These are phyloP conservation scores for Folsomia manolachei DNA, from an alignment of 2,888 invertebrate genomes.

Conservation along the genomic window DNA sequence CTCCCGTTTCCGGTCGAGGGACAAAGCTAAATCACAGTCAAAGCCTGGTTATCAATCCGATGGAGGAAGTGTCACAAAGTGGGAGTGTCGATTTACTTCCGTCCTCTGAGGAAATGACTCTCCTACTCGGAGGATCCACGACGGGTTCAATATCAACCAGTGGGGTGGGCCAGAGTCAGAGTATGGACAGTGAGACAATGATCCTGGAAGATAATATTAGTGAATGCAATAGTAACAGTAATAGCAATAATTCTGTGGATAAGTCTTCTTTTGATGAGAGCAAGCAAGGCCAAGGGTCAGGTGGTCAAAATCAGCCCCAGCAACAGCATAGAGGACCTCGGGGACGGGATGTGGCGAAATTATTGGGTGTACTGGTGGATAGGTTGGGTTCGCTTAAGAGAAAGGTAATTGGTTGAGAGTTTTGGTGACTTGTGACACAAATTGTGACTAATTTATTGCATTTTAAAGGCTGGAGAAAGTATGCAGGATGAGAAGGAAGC, in stretches of 20 bases:
- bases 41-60: background rate
- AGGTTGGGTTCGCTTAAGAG: constrained; percentile 84
- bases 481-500: constrained; percentile 87
- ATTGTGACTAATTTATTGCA: background rate
- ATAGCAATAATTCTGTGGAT: constrained; percentile 20
- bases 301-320: background rate
- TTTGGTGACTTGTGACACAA: too few relatives aligned
- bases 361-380: constrained; percentile 85
- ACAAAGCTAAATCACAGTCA: constrained; percentile 14
- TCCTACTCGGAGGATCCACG: too few relatives aligned
- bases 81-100: background rate
- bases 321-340: constrained; percentile 48
- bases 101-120: background rate
- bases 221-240: constrained; percentile 27
- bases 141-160: too few relatives aligned
- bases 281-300: background rate
- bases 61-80: background rate
- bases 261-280: constrained; percentile 8
- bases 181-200: background rate
- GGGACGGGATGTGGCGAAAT: constrained; percentile 71
- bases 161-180: background rate
- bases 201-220: background rate
- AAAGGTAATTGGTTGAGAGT: constrained; percentile 63
- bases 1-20: background rate
- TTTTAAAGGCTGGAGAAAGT: constrained; percentile 74